Evolutionary conservation across 2,797 vertebrate species (phyloP).

Genomic region (Pangasius djambal): DNA sequence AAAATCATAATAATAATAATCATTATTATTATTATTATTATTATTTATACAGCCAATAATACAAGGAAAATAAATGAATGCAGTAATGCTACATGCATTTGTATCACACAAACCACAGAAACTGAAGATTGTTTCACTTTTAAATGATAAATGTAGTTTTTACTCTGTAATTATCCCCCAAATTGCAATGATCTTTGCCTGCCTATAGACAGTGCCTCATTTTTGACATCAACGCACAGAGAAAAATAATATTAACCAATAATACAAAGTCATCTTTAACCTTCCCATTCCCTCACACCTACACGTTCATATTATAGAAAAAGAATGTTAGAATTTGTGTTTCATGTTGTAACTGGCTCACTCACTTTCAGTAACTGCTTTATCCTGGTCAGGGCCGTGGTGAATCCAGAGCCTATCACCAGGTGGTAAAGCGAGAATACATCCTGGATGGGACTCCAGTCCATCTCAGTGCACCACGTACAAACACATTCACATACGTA

Average conservation of each 20-base stretch:
- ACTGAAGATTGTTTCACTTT: not conserved
- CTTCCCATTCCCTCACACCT: not conserved
- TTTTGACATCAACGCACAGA: not conserved
- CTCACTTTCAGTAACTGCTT: not conserved
- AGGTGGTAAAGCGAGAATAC: not conserved
- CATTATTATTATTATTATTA: not conserved
- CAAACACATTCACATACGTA: not conserved
- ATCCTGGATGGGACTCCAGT: not conserved
- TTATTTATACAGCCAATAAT: not conserved
- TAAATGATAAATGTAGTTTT: too few relatives aligned
- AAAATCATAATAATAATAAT: not conserved
- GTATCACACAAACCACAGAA: not conserved
- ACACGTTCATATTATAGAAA: not conserved
- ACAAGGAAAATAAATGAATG: not conserved
- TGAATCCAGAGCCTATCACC: not conserved
- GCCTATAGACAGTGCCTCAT: not conserved
- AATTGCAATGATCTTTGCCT: not conserved
- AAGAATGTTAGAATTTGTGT: not conserved
- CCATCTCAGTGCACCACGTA: not conserved
- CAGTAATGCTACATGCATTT: not conserved
- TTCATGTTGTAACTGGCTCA: not conserved
- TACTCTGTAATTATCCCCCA: not conserved
- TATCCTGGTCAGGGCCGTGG: not conserved
- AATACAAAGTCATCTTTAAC: not conserved
- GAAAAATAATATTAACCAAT: not conserved